Percentiles rank a stretch among this genome's conserved stretches.
Conservation (phyloP, 1,140 invertebrate species). For the Leptinotarsa undecemlineata region DNA sequence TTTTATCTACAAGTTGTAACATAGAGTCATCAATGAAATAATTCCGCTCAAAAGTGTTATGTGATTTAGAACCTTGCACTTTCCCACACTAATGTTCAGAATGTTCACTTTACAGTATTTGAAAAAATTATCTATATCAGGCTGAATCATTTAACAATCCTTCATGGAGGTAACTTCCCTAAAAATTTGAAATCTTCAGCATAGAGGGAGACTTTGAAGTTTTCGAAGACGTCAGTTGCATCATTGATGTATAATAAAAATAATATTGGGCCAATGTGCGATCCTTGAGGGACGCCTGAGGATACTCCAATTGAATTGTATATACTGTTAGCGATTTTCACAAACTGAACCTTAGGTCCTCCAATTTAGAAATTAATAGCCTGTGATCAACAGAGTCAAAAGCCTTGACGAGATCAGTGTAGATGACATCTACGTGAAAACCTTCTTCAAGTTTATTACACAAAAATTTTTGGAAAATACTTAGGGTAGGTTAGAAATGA, state of each 20-base stretch:
- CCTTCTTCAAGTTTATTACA: not conserved
- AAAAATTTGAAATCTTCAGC: slow-evolving; percentile 8
- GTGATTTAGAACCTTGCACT: not conserved
- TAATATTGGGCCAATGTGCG: slow-evolving; percentile 4
- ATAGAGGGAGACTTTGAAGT: not conserved
- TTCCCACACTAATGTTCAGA: not conserved
- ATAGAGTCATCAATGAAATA: no score
- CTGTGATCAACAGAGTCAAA: not conserved
- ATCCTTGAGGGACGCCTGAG: not conserved
- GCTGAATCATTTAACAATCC: not conserved
- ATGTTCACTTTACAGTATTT: not conserved
- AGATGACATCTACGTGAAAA: not conserved
- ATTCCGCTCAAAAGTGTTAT: not conserved
- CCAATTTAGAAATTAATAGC: not conserved
- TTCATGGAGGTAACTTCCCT: not conserved
- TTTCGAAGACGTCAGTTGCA: not conserved
- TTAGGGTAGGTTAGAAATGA: not conserved
- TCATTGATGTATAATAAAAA: slow-evolving; percentile 7
- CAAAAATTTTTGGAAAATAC: not conserved
- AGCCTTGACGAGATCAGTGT: slow-evolving; percentile 2
- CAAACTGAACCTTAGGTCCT: not conserved
- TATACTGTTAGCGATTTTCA: slow-evolving; percentile 7
- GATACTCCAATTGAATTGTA: not conserved
- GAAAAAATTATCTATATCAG: not conserved
- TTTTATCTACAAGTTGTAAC: no score